Evolutionary conservation across 2,113 vertebrate genomes (phyloP), one percentile per base, ranked within the genome.

Genomic region (Neolamprologus devosi): DNA sequence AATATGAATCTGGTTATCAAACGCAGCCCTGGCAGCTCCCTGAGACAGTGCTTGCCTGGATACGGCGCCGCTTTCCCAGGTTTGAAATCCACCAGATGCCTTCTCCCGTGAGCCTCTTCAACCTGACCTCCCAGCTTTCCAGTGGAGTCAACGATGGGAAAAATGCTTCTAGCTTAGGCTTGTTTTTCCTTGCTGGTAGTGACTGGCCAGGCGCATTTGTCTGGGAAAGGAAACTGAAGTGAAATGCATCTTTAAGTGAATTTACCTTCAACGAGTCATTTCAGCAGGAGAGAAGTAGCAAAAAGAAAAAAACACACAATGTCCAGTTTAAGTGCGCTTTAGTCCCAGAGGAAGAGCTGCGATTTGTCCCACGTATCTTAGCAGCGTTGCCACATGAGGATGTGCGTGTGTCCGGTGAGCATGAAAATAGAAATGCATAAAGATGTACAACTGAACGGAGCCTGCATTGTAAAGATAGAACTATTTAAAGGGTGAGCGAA

Each of bases 1-100:
- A 90, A 88, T 87, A 84, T 68, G 73, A 80, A 88, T 84, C 80
- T 70, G 83, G 14, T 90, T 91, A 87, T 94, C 84, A 90, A 86
- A 85, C 7, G 9, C 19, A 23, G 63, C 51, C 30, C 80, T 68
- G 89, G 81, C 86, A 75, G 86, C 14, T 86, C 49, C 2, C 51
- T 60, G 5, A 90, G 40, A 88, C 28, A 14, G 13, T 2, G 54
- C 51, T 8, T 65, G 17, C 5, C 73, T 28, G 40, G 47, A 81
- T 80, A 53, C 35, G 33, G 13, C 9, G 11, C 70, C 21, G 19
- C 33, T 80, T 84, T 84, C 54, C 79, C 49, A 81, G 54, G 80
- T 90, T 83, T 90, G 86, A 89, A 83, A 80, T 68, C 63, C 33
- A 75, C 88, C 92, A 87, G 85, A 91, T 70, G 30, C 54, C 45